Evolutionary conservation across 2,113 vertebrate genomes (phyloP).

Genomic region (Mormyrus iriodes): DNA sequence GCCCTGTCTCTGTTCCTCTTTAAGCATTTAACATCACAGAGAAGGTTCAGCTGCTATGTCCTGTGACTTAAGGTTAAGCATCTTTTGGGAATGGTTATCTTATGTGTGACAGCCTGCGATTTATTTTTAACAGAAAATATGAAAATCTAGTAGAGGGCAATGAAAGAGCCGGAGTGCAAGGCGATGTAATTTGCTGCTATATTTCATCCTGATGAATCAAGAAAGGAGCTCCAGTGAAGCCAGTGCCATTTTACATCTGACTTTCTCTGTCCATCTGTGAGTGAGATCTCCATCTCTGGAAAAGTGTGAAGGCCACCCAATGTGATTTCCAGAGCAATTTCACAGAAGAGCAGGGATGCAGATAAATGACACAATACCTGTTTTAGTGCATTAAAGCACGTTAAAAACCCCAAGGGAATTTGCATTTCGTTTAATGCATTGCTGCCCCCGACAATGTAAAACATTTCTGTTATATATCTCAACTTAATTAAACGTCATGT

Average conservation of each 20-base stretch:
- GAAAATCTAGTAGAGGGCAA: neutral
- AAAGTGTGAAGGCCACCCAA: slow-evolving; percentile 8
- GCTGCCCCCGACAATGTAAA: neutral
- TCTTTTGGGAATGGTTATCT: neutral
- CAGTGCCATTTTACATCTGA: slow-evolving; percentile 34
- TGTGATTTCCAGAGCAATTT: slow-evolving; percentile 24
- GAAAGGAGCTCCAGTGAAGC: slow-evolving; percentile 31
- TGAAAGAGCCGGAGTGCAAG: neutral
- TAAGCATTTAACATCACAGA: neutral
- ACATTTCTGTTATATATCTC: neutral
- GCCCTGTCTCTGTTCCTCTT: neutral
- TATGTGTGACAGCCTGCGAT: neutral
- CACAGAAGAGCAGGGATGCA: slow-evolving; percentile 6
- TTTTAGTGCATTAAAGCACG: neutral
- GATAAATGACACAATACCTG: slow-evolving; percentile 10
- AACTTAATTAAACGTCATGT: neutral
- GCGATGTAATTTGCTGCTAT: neutral
- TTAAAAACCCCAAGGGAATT: neutral
- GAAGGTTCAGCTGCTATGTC: neutral
- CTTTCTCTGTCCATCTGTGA: neutral
- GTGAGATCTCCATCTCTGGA: neutral
- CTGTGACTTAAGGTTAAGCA: neutral
- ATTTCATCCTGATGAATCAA: neutral
- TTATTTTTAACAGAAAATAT: neutral
- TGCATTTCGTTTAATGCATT: neutral